Evolutionary conservation across 2,888 invertebrate genomes (phyloP).

Genomic region (Latrodectus hesperus): DNA sequence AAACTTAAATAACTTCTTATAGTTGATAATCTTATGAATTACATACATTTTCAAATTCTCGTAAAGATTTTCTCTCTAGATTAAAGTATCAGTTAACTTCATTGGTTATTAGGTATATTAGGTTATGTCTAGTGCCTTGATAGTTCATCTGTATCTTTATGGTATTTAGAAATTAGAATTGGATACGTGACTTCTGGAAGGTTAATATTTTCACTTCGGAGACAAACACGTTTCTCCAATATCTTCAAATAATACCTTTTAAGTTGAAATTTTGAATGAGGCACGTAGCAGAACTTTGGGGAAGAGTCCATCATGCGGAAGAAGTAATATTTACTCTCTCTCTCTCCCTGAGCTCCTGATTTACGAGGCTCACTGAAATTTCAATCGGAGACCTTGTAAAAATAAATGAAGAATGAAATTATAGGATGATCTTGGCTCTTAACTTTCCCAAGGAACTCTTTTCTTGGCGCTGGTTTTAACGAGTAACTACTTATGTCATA

Average conservation of each 20-base stretch:
- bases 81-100: no score
- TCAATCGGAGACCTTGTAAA: not conserved
- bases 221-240: not conserved
- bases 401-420: conserved; percentile 32
- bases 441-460: not conserved
- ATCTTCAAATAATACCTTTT: not conserved
- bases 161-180: no score
- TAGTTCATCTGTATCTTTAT: no score
- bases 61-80: no score
- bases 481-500: not conserved
- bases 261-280: not conserved
- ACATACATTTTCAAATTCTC: no score
- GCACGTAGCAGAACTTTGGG: not conserved
- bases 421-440: conserved; percentile 4
- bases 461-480: not conserved
- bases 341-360: not conserved
- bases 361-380: not conserved
- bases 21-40: no score
- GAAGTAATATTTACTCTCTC: not conserved
- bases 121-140: no score
- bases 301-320: not conserved
- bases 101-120: no score
- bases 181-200: no score
- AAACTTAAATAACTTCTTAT: no score
- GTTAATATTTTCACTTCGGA: no score